Evolutionary conservation across 2,888 invertebrate species (phyloP), one percentile per base, ranked within the genome.

Genomic region (Lapara coniferarum): DNA sequence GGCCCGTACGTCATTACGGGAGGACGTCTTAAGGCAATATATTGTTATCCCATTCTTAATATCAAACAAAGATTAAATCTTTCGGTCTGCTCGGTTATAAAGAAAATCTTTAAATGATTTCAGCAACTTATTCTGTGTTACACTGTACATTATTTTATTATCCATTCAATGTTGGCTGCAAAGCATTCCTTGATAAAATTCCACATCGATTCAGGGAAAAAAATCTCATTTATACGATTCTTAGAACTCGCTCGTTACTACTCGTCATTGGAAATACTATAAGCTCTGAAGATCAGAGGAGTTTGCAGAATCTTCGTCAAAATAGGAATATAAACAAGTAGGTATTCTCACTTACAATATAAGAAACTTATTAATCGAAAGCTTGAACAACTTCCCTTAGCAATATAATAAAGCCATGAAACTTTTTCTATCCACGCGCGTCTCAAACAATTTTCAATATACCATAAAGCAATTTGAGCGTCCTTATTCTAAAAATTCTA

Each of bases 391-490:
- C 13, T 49, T 46, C 19, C 12, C 49, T 19, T 49, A 16, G 13
- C 19, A 2, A 49, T 19, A 13, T 19, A 10, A 19, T 63, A 19
- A 49, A 25, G 49, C 10, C 46, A 63, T 19, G 46, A 49, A 63
- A 63, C 12, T 49, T 49, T 63, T 63, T 14, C n/a, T n/a, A n/a
- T n/a, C 13, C 46, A 63, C 49, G 13, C 57, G 12, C 19, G 59
- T 46, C 46, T 63, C 46, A 19, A 46, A 63, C 59, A 63, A 63
- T 63, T 63, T 63, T 12, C 46, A 63, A 63, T 30, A 56, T 58
- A 46, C 63, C 19, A 63, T 49, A 46, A 19, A 63, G 63, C 63
- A 49, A 57, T 63, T 63, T 49, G 16, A 12, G 19, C 49, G 7
- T 63, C 63, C 63, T 63, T 63, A 63, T 63, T 63, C 63, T 46